Evolutionary conservation across 2,113 vertebrate genomes (phyloP).

Genomic region (Telmatochromis brachygnathus): DNA sequence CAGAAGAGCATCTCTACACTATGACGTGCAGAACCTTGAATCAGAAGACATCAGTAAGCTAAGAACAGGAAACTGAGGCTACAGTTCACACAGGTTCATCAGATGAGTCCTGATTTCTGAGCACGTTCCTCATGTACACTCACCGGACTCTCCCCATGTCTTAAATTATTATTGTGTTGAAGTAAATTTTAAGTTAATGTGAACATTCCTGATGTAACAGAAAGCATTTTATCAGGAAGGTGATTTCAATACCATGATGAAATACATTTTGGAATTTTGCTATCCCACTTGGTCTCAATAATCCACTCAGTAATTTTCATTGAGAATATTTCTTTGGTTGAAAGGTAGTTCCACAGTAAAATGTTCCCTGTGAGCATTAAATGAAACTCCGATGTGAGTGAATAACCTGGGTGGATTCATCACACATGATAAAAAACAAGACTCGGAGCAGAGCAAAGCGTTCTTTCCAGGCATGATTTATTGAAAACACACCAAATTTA

Average conservation of each 20-base stretch:
- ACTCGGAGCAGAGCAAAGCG: not conserved
- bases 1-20: not conserved
- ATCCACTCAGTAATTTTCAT: not conserved
- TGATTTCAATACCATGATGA: not conserved
- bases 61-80: not conserved
- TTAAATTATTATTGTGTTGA: not conserved
- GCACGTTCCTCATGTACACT: not conserved
- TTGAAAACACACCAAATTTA: conserved; percentile 96
- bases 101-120: not conserved
- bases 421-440: not conserved
- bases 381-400: not conserved
- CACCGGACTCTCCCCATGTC: not conserved
- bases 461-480: conserved; percentile 89
- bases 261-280: not conserved
- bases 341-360: not conserved
- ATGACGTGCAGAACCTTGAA: not conserved
- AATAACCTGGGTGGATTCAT: not conserved
- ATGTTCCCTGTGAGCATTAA: not conserved
- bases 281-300: accelerated
- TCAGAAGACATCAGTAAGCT: not conserved
- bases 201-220: not conserved
- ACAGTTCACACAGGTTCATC: not conserved
- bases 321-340: not conserved
- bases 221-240: not conserved
- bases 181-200: not conserved